Conservation (phyloP, 2,797 vertebrate genomes). For the Enteromius fasciolatus region DNA sequence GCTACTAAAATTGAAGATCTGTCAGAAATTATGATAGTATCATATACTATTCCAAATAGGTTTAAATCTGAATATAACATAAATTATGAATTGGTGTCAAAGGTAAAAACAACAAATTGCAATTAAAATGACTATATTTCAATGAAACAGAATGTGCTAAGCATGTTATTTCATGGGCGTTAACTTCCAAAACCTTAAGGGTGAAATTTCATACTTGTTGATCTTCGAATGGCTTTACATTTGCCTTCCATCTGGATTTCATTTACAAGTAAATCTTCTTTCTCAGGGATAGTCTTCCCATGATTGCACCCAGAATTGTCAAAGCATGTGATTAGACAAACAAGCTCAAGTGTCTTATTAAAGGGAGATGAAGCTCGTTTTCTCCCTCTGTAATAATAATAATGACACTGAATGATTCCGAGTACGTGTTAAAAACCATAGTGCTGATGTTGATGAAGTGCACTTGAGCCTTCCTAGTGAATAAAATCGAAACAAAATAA, state of each 20-base stretch:
- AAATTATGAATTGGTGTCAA: too few relatives aligned
- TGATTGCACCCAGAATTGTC: conserved; percentile 17
- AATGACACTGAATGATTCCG: background rate
- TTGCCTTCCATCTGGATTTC: conserved; percentile 7
- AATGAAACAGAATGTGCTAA: background rate
- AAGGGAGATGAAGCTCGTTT: background rate
- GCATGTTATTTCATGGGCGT: background rate
- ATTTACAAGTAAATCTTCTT: background rate
- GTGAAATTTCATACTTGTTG: background rate
- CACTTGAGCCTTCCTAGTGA: background rate
- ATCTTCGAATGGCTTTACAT: background rate
- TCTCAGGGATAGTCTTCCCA: background rate
- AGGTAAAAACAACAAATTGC: background rate
- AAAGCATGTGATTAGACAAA: conserved; percentile 36
- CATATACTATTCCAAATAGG: too few relatives aligned
- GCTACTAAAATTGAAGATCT: too few relatives aligned
- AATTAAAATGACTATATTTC: background rate
- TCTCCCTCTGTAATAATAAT: conserved; percentile 10
- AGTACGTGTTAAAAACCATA: background rate
- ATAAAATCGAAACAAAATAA: background rate
- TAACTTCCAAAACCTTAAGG: background rate
- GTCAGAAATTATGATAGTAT: too few relatives aligned
- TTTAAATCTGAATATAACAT: too few relatives aligned
- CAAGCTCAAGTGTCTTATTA: conserved; percentile 16
- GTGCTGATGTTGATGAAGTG: background rate